Conservation (phyloP, 2,797 vertebrate genomes). For the Tachyglossus aculeatus region DNA sequence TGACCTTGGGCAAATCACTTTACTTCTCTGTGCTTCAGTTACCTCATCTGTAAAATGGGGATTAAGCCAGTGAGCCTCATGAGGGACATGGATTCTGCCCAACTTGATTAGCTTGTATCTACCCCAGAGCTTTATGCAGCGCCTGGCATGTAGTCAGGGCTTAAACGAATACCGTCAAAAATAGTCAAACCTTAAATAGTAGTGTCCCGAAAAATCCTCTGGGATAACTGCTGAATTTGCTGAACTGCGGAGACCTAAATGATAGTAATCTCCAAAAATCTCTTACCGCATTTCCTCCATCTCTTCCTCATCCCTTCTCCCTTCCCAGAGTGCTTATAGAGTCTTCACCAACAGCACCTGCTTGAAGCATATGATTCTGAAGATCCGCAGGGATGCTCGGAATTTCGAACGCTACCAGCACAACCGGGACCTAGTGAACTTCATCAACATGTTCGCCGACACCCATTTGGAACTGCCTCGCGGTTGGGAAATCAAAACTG, state of each 20-base stretch:
- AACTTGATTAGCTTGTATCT: neutral
- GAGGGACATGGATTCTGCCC: too few relatives aligned
- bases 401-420: slow-evolving; percentile 98
- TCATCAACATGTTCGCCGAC: slow-evolving; percentile 96
- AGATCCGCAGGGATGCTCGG: slow-evolving; percentile 93
- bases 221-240: too few relatives aligned
- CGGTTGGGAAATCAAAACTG: slow-evolving; percentile 97
- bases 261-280: too few relatives aligned
- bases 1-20: too few relatives aligned
- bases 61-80: too few relatives aligned
- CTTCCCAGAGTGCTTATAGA: slow-evolving; percentile 87
- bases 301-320: neutral
- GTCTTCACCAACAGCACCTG: slow-evolving; percentile 97
- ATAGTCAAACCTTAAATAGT: too few relatives aligned
- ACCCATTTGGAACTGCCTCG: slow-evolving; percentile 90
- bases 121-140: neutral
- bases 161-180: too few relatives aligned
- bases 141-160: too few relatives aligned
- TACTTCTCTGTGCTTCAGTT: too few relatives aligned
- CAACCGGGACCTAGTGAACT: slow-evolving; percentile 94
- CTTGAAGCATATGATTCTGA: slow-evolving; percentile 97
- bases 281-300: neutral
- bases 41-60: too few relatives aligned
- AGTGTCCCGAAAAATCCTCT: too few relatives aligned
- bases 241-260: too few relatives aligned